Evolutionary conservation across 2,797 vertebrate genomes (phyloP).

Genomic region (Ctenochaetus hawaiiensis): DNA sequence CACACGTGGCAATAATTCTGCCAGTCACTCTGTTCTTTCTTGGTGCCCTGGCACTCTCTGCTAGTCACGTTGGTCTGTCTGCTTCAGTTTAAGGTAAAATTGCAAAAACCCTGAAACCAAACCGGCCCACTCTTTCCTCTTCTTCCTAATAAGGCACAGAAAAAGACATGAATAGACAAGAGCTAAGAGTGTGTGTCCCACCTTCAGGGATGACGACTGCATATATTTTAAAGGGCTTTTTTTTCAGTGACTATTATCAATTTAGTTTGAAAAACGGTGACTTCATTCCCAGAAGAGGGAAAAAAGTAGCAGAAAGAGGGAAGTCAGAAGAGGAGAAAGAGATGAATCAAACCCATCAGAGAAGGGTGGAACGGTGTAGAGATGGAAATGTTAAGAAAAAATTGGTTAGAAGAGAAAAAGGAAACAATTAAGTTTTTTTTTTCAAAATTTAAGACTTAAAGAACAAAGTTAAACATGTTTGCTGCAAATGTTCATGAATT

Average conservation of each 20-base stretch:
- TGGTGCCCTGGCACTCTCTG: slow-evolving; percentile 46
- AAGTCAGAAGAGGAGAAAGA: slow-evolving; percentile 1
- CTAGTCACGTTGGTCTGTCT: slow-evolving; percentile 56
- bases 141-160: slow-evolving; percentile 85
- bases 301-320: slow-evolving; percentile 14
- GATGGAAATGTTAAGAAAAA: background rate
- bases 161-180: slow-evolving; percentile 52
- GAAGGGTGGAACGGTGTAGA: background rate
- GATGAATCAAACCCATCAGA: slow-evolving; percentile 28
- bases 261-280: slow-evolving; percentile 55
- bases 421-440: background rate
- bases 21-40: slow-evolving; percentile 41
- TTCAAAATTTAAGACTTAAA: slow-evolving; percentile 25
- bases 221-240: slow-evolving; percentile 50
- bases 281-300: slow-evolving; percentile 43
- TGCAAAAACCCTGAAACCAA: slow-evolving; percentile 46
- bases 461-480: slow-evolving; percentile 9
- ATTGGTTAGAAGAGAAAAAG: background rate
- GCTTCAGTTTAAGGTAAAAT: slow-evolving; percentile 70
- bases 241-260: slow-evolving; percentile 54
- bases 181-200: slow-evolving; percentile 26
- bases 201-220: slow-evolving; percentile 53
- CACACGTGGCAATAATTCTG: slow-evolving; percentile 68
- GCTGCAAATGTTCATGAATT: slow-evolving; percentile 1
- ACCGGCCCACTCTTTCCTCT: slow-evolving; percentile 28